These are phyloP conservation scores for Trissolcus brochymenae DNA, from an alignment of 2,888 invertebrate genomes.

Conservation along the genomic window DNA sequence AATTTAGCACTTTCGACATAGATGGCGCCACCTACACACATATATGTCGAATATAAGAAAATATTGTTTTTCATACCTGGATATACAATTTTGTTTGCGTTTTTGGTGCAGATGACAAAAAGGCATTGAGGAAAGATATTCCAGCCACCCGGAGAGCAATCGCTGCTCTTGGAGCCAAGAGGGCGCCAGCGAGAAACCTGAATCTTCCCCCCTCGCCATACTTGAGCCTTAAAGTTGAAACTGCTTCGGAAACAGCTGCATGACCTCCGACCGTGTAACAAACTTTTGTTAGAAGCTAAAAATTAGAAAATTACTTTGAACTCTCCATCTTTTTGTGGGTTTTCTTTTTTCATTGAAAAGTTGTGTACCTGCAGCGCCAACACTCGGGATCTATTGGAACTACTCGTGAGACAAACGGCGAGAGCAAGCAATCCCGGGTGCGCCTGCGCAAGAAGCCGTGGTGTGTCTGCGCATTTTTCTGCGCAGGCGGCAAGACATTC, in stretches of 20 bases:
- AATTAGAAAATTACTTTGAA: background rate
- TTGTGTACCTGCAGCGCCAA: conserved; percentile 87
- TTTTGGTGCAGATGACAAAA: conserved; percentile 85
- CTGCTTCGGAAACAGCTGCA: conserved; percentile 91
- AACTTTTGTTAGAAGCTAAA: conserved; percentile 85
- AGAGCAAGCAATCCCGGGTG: conserved; percentile 90
- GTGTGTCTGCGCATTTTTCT: conserved; percentile 87
- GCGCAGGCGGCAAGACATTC: conserved; percentile 91
- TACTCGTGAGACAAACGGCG: conserved; percentile 91
- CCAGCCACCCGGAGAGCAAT: conserved; percentile 84
- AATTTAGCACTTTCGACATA: too few relatives aligned
- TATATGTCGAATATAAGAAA: background rate
- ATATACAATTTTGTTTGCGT: conserved; percentile 88
- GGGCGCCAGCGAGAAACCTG: conserved; percentile 91
- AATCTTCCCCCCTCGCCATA: conserved; percentile 96
- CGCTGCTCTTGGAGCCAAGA: conserved; percentile 86
- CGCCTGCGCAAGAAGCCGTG: conserved; percentile 85
- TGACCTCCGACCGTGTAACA: conserved; percentile 89
- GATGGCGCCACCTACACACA: too few relatives aligned
- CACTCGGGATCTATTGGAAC: conserved; percentile 89
- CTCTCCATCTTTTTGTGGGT: too few relatives aligned
- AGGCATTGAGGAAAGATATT: conserved; percentile 89
- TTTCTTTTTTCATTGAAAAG: background rate
- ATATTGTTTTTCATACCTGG: conserved; percentile 78
- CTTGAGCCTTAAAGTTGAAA: conserved; percentile 90